Evolutionary conservation across 2,113 vertebrate species (phyloP), one percentile per base, ranked within the genome.

Genomic region (Theristicus caerulescens): DNA sequence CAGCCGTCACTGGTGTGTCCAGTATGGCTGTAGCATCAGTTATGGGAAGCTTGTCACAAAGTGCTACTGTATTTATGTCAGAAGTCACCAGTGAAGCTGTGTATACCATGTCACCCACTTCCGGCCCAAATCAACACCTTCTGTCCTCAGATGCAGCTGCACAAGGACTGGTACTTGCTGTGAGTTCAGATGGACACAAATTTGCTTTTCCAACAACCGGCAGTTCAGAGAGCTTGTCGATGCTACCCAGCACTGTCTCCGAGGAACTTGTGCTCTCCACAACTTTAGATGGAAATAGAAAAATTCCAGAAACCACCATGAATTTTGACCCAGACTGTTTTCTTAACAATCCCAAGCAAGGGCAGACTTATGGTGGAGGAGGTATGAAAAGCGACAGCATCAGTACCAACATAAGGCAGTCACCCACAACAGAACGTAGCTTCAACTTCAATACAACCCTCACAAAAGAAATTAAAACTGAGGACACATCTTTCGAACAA

Each of bases 301-400:
- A 99, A 98, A 99, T 99, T 72, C 99, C 99, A 46, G 99, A 99
- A 96, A 98, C 99, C 97, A 98, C 98, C 90, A 99, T 99, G 99
- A 99, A 99, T 98, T 99, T 99, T 96, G 99, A 99, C 97, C 99
- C 99, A 3, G 99, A 99, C 98, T 99, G 99, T 98, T 99, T 99
- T 98, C 98, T 99, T 95, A 99, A 99, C 97, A 99, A 99, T 95
- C 99, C 99, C 55, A 99, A 99, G 97, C 99, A 99, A 98, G 99
- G 99, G 83, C 99, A 99, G 98, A 99, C 99, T 14, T 99, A 99
- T 13, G 99, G 99, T 74, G 99, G 99, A 84, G 99, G 98, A 46
- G 99, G 99, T 71, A 97, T 99, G 96, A 99, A 99, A 93, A 99
- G 98, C 4, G 99, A 99, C 89, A 97, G 98, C 94, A 98, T 98